These are phyloP conservation scores for Syrmaticus mikado DNA, from an alignment of 2,113 vertebrate species.

Conservation along the genomic window DNA sequence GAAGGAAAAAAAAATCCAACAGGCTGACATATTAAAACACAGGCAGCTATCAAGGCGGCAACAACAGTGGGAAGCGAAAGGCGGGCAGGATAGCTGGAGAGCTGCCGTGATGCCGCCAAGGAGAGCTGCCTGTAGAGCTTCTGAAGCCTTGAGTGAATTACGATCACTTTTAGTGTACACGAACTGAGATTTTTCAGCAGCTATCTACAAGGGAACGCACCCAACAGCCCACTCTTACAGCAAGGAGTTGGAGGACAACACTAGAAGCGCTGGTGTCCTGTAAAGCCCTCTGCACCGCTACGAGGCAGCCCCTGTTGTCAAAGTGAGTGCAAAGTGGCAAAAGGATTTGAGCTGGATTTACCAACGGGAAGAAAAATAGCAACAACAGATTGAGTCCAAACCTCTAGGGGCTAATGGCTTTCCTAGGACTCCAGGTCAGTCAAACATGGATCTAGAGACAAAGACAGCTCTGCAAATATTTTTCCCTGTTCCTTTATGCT, in stretches of 20 bases:
- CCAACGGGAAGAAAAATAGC: background rate
- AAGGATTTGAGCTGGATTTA: background rate
- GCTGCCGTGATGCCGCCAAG: fast-evolving
- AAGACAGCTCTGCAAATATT: background rate
- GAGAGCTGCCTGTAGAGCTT: background rate
- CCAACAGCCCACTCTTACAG: background rate
- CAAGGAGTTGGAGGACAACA: background rate
- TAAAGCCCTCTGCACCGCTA: background rate
- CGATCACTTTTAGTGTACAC: background rate
- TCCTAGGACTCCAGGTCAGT: background rate
- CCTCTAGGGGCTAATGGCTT: background rate
- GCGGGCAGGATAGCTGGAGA: background rate
- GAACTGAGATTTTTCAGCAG: background rate
- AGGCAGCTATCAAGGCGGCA: background rate
- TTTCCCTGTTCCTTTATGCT: background rate
- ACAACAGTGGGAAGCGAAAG: background rate
- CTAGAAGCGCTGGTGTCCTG: background rate
- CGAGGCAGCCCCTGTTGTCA: background rate
- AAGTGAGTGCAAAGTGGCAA: background rate
- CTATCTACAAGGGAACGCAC: background rate
- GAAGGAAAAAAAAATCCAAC: background rate
- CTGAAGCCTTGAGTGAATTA: background rate
- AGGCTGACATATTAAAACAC: conserved; percentile 53
- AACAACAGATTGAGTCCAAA: background rate
- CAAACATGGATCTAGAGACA: background rate